Evolutionary conservation across 1,140 invertebrate species (phyloP).

Genomic region (Aphelenchoides avenae): DNA sequence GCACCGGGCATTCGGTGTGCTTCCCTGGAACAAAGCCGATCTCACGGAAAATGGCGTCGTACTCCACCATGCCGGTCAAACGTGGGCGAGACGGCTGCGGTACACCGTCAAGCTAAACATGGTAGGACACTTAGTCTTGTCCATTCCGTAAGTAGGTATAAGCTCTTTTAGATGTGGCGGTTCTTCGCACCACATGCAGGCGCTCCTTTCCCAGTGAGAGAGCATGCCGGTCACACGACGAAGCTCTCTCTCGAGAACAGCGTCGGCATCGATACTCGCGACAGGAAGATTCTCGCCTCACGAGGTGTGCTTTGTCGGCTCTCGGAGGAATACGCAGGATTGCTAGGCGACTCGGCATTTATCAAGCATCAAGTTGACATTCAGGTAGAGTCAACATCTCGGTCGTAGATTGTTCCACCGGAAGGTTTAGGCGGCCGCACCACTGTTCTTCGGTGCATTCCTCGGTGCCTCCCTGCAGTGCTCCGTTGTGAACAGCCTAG

Average conservation of each 20-base stretch:
- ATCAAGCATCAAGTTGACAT: constrained; percentile 48
- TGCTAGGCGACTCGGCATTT: constrained; percentile 53
- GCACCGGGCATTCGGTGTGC: constrained; percentile 29
- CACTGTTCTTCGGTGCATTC: constrained; percentile 39
- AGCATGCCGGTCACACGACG: constrained; percentile 56
- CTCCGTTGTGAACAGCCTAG: constrained; percentile 32
- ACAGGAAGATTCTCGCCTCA: constrained; percentile 44
- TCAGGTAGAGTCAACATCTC: constrained; percentile 25
- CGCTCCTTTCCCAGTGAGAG: constrained; percentile 50
- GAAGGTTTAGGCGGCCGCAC: constrained; percentile 43
- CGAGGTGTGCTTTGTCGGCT: constrained; percentile 2
- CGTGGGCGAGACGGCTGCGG: constrained; percentile 28
- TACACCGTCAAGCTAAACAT: constrained; percentile 46
- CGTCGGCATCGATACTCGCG: constrained; percentile 39
- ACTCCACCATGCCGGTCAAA: constrained; percentile 31
- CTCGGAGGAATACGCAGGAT: constrained; percentile 41
- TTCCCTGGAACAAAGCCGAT: constrained; percentile 52
- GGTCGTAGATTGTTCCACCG: not conserved
- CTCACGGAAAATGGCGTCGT: constrained; percentile 47
- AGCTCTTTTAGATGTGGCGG: constrained; percentile 53
- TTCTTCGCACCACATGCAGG: constrained; percentile 34
- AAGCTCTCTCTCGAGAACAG: constrained; percentile 55
- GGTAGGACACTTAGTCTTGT: constrained; percentile 22
- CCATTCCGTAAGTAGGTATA: no score
- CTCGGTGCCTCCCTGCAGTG: constrained; percentile 39